Conservation (phyloP, 2,888 invertebrate genomes). For the Oligia fasciuncula region DNA sequence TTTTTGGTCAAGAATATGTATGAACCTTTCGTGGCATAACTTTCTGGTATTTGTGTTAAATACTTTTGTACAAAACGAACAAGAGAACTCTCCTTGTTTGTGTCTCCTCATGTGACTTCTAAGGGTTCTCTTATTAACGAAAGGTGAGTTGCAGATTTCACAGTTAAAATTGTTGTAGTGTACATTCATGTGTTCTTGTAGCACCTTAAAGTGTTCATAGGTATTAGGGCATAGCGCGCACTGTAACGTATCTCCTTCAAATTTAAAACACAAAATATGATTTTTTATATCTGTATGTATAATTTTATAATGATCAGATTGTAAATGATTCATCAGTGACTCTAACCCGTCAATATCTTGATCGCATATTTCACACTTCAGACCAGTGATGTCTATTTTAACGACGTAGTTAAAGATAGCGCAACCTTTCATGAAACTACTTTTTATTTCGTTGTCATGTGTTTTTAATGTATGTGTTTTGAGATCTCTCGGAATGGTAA, state of each 20-base stretch:
- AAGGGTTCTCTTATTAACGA: conserved; percentile 74
- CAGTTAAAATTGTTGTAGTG: conserved; percentile 63
- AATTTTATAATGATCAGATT: conserved; percentile 37
- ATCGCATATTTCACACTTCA: conserved; percentile 53
- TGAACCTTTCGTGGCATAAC: conserved; percentile 53
- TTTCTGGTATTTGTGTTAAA: conserved; percentile 56
- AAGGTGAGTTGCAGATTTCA: conserved; percentile 74
- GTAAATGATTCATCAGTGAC: conserved; percentile 44
- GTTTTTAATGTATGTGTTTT: conserved; percentile 73
- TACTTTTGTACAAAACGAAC: conserved; percentile 53
- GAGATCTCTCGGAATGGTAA: conserved; percentile 69
- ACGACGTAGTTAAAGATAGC: conserved; percentile 58
- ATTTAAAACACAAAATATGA: conserved; percentile 60
- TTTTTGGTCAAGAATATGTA: conserved; percentile 42
- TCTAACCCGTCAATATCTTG: conserved; percentile 45
- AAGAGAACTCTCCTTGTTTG: conserved; percentile 55
- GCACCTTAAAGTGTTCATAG: conserved; percentile 51
- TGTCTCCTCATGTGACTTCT: conserved; percentile 47
- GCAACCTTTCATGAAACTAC: conserved; percentile 68
- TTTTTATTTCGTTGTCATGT: conserved; percentile 68
- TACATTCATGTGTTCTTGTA: conserved; percentile 62
- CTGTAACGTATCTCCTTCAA: conserved; percentile 48
- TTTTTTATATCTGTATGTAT: conserved; percentile 58
- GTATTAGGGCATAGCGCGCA: conserved; percentile 48
- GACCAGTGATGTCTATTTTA: conserved; percentile 58